phyloP scores from a whole-genome alignment of 2,888 invertebrate species.

The Epiblema foenella region DNA sequence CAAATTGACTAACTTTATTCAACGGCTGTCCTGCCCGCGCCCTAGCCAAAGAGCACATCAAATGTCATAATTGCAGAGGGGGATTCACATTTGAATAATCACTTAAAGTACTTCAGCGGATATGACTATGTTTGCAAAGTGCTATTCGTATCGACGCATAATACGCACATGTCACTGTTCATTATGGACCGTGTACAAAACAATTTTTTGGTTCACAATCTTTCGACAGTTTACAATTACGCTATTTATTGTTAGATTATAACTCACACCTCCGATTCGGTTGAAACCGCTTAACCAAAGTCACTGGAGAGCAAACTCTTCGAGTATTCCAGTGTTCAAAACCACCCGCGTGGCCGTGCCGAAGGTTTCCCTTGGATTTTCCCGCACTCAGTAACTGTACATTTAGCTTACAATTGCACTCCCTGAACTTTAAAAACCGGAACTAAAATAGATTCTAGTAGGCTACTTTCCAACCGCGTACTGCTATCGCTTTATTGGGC shows the following conservation, averaged over 20 bases:
- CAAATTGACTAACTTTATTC: slow-evolving; percentile 83
- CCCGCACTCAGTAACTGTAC: slow-evolving; percentile 45
- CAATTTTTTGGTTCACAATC: too few species aligned
- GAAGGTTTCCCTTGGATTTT: too few species aligned
- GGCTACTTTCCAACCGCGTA: too few species aligned
- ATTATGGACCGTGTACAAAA: slow-evolving; percentile 13
- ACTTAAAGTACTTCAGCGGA: slow-evolving; percentile 59
- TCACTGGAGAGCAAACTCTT: too few species aligned
- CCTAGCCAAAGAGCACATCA: slow-evolving; percentile 67
- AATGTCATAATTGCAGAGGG: slow-evolving; percentile 76
- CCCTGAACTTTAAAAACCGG: slow-evolving; percentile 43
- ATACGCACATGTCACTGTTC: slow-evolving; percentile 34
- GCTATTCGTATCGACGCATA: slow-evolving; percentile 20
- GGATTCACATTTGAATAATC: slow-evolving; percentile 66
- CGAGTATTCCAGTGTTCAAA: too few species aligned
- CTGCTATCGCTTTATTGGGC: too few species aligned
- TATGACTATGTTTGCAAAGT: slow-evolving; percentile 36
- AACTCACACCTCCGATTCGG: too few species aligned
- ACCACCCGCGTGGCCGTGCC: too few species aligned
- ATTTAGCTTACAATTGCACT: slow-evolving; percentile 42
- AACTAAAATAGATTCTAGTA: slow-evolving; percentile 24
- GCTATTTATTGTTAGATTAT: too few species aligned
- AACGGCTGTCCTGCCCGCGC: slow-evolving; percentile 65
- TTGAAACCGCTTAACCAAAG: too few species aligned
- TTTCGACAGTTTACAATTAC: too few species aligned